Evolutionary conservation across 1,140 invertebrate species (phyloP), one percentile per base, ranked within the genome.

Genomic region (Pseudomyrmex concolor): DNA sequence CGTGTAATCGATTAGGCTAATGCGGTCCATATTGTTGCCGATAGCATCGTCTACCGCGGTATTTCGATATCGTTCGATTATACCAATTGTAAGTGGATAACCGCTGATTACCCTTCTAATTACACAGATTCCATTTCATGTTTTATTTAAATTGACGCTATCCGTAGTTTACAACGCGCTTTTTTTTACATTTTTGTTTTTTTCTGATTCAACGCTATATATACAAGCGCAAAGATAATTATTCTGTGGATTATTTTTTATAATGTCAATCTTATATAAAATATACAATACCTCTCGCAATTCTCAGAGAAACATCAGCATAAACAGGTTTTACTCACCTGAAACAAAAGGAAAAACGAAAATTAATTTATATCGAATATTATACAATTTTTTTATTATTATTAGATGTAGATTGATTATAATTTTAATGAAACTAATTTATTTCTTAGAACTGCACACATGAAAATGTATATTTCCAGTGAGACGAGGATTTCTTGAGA

Each of bases 311-410:
- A 57, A 67, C 8, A 60, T 73, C 67, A 22, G 19, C 66, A 45
- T 81, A 12, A 54, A 8, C 17, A 19, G 17, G 19, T 22, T 9
- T 72, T 60, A 91, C 91, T 92, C 85, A 92, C 90, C 90, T 92
- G 90, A 74, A 92, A 92, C 84, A 86, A 83, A 88, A 83, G 19
- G 34, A 85, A 83, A 62, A 83, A 5, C 34, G 0, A 59, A 59
- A 57, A 48, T 84, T 59, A 87, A 55, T 15, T 57, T 43, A 55
- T 68, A 45, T 68, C 17, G 2, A 10, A 55, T 1, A 43, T 12
- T 5, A 8, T 8, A 10, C 15, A 17, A 10, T 67, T 17, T 7
- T 34, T 34, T 34, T 7, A 34, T 34, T 34, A 34, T 34, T 34
- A 34, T 5, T 34, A 34, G 5, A 7, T 5, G 5, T 34, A 34